Conservation (phyloP, 2,888 invertebrate species). For the Xestia sexstrigata region DNA sequence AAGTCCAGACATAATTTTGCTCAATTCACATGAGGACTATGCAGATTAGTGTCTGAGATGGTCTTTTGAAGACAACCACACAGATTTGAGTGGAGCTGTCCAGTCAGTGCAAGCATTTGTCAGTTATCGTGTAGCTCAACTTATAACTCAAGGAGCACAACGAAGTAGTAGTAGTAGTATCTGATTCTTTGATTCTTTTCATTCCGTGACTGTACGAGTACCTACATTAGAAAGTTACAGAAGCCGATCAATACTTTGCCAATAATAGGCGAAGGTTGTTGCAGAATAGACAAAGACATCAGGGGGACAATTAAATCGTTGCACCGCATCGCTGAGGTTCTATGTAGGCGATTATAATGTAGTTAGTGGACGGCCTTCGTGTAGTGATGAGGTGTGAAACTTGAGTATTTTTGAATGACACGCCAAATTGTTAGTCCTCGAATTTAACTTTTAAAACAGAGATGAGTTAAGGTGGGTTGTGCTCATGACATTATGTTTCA, state of each 20-base stretch:
- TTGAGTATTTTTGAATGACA: background rate
- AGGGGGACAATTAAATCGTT: conserved; percentile 30
- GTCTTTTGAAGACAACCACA: too few species aligned
- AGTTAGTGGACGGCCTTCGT: background rate
- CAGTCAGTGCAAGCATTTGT: too few species aligned
- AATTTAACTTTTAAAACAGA: background rate
- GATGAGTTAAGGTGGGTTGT: too few species aligned
- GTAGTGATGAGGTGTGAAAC: background rate
- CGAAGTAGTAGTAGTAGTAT: too few species aligned
- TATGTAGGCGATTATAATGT: background rate
- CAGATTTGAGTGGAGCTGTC: too few species aligned
- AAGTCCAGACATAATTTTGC: too few species aligned
- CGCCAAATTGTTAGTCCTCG: background rate
- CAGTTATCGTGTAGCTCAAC: too few species aligned
- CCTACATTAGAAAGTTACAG: conserved; percentile 50
- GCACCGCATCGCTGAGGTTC: conserved; percentile 11
- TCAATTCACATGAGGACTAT: too few species aligned
- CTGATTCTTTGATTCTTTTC: background rate
- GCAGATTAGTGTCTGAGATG: too few species aligned
- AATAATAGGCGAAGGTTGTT: conserved; percentile 59
- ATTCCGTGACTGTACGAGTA: background rate
- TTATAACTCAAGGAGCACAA: too few species aligned
- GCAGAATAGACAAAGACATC: conserved; percentile 51
- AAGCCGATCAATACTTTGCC: conserved; percentile 50
- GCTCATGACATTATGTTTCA: too few species aligned